These are phyloP conservation scores for Drosophila anomelani DNA, from an alignment of 2,888 invertebrate genomes.

Conservation along the genomic window DNA sequence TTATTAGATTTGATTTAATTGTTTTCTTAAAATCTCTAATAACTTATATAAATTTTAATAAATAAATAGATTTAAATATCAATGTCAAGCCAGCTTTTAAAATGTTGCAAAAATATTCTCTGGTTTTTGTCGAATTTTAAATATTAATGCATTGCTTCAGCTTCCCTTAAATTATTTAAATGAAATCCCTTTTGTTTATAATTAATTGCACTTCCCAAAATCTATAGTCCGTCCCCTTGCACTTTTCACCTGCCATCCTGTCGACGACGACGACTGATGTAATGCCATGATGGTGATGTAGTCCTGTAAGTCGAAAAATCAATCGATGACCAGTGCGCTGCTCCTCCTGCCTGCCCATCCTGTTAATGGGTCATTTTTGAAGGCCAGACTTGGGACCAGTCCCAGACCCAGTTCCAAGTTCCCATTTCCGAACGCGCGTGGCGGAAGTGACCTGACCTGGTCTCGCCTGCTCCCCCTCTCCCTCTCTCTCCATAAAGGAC, in stretches of 20 bases:
- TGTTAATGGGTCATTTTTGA: constrained; percentile 66
- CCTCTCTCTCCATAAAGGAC: background rate
- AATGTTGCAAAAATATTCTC: too few relatives aligned
- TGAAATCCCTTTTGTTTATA: too few relatives aligned
- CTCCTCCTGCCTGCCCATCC: constrained; percentile 18
- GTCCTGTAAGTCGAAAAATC: constrained; percentile 45
- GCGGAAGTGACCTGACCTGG: constrained; percentile 73
- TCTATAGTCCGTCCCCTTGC: background rate
- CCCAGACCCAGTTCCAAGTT: constrained; percentile 34
- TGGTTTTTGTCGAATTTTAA: too few relatives aligned
- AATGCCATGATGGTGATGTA: constrained; percentile 31
- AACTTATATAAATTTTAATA: too few relatives aligned
- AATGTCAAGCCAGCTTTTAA: too few relatives aligned
- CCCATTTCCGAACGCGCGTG: constrained; percentile 37
- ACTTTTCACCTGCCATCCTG: background rate
- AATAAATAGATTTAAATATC: too few relatives aligned
- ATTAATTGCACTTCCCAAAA: background rate
- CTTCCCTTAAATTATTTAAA: too few relatives aligned
- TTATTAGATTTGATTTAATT: too few relatives aligned
- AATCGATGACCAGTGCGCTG: constrained; percentile 59
- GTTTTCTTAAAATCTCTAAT: too few relatives aligned
- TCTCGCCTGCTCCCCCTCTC: background rate
- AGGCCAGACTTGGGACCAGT: constrained; percentile 57
- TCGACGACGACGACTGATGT: constrained; percentile 19
- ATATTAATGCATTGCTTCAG: too few relatives aligned